These are phyloP conservation scores for Serripes groenlandicus DNA, from an alignment of 2,888 invertebrate genomes.

Conservation along the genomic window DNA sequence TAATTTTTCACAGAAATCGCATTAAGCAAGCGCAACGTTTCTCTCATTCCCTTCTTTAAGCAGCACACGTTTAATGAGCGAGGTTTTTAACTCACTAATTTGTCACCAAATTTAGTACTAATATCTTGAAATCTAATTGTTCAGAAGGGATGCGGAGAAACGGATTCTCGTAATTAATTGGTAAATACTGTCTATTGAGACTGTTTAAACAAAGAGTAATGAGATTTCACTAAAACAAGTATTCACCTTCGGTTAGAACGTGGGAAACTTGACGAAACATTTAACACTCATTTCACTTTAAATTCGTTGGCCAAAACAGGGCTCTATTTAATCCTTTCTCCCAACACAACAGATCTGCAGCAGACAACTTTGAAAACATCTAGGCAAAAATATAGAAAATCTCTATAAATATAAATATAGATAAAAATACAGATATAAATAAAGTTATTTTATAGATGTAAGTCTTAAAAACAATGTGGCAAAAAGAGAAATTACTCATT, in stretches of 20 bases:
- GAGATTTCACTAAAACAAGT: constrained; percentile 20
- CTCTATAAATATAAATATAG: too few relatives aligned
- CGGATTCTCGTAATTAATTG: constrained; percentile 50
- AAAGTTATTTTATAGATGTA: too few relatives aligned
- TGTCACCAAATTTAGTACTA: constrained; percentile 50
- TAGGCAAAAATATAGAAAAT: too few relatives aligned
- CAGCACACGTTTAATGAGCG: constrained; percentile 22
- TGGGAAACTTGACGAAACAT: constrained; percentile 20
- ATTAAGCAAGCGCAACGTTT: constrained; percentile 16
- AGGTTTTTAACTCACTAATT: constrained; percentile 42
- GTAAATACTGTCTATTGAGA: constrained; percentile 38
- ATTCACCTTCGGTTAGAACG: constrained; percentile 25
- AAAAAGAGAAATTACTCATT: too few relatives aligned
- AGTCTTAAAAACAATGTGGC: too few relatives aligned
- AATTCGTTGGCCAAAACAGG: too few relatives aligned
- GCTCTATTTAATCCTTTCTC: too few relatives aligned
- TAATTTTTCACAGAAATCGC: constrained; percentile 22
- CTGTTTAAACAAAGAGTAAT: constrained; percentile 37
- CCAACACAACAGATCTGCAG: too few relatives aligned
- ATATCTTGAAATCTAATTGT: constrained; percentile 51
- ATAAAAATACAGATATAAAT: too few relatives aligned
- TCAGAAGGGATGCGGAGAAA: constrained; percentile 28
- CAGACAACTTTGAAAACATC: too few relatives aligned
- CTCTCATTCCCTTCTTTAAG: not conserved
- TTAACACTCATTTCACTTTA: not conserved